Base-by-base conservation (phyloP, 2,113 vertebrate genomes). In the Hystrix brachyura region DNA sequence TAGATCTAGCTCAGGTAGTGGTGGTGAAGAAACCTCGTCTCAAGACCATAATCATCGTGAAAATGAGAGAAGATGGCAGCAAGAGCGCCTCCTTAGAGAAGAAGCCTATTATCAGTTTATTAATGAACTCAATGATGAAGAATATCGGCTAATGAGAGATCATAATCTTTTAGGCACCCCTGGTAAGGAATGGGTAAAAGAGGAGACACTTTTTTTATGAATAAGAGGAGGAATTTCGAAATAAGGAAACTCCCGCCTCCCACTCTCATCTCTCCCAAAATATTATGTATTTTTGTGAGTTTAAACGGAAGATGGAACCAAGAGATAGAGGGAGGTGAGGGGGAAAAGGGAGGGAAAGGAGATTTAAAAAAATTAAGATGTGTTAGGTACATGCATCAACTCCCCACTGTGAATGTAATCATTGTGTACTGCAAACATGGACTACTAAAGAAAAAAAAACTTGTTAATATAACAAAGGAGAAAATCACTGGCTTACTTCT, bases 101-200 rank as follows among this genome's bases (percentile, higher is more conserved):
- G 99, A 99, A 98, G 99, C 99, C 17, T 99, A 99, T 98, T 99
- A 99, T 95, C 99, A 99, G 97, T 99, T 99, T 97, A 99, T 99
- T 97, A 99, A 99, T 96, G 99, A 99, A 38, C 98, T 99, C 92
- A 99, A 96, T 88, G 99, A 99, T 92, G 99, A 99, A 94, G 99
- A 99, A 96, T 99, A 99, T 96, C 99, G 99, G 72, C 98, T 99
- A 67, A 99, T 99, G 99, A 99, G 99, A 98, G 99, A 99, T 98
- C 98, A 98, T 74, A 99, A 99, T 98, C 98, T 99, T 97, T 98
- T 99, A 94, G 99, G 99, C 97, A 99, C 99, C 51, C 99, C 99
- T 93, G 99, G 99, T 99, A 98, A 98, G 98, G 94, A 51, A 80
- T 27, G 59, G n/a, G 29, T 88, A 19, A 87, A 92, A 94, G 60